phyloP scores from a whole-genome alignment of 2,797 vertebrate species.

The Melanogrammus aeglefinus region DNA sequence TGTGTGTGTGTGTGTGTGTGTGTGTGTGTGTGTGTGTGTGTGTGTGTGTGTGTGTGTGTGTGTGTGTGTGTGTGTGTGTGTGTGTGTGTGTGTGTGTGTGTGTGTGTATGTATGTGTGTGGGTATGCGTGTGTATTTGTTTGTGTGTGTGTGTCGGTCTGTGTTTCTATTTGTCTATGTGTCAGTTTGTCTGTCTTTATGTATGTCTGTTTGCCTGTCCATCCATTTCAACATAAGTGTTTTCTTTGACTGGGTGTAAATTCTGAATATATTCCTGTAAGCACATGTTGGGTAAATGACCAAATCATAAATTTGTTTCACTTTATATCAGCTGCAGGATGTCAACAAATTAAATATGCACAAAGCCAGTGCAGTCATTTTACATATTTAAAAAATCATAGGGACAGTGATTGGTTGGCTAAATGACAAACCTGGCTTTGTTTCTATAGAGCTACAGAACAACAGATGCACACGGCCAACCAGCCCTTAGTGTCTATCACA shows the following conservation, averaged over 20 bases:
- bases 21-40: slow-evolving; percentile 19
- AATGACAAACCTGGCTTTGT: neutral
- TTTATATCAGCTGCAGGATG: neutral
- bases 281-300: neutral
- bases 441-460: neutral
- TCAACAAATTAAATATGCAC: neutral
- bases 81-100: neutral
- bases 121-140: slow-evolving; percentile 8
- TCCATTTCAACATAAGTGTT: neutral
- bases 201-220: slow-evolving; percentile 3
- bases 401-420: neutral
- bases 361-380: neutral
- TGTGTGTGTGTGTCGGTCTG: neutral
- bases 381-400: neutral
- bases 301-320: neutral
- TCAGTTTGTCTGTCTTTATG: slow-evolving; percentile 1
- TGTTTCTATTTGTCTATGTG: neutral
- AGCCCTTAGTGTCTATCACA: neutral
- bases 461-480: neutral
- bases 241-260: neutral
- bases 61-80: slow-evolving; percentile 4
- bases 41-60: slow-evolving; percentile 3
- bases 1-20: slow-evolving; percentile 6
- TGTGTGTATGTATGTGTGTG: neutral
- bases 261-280: neutral